phyloP scores from a whole-genome alignment of 2,888 invertebrate genomes.

The Ormyrus rosae region DNA sequence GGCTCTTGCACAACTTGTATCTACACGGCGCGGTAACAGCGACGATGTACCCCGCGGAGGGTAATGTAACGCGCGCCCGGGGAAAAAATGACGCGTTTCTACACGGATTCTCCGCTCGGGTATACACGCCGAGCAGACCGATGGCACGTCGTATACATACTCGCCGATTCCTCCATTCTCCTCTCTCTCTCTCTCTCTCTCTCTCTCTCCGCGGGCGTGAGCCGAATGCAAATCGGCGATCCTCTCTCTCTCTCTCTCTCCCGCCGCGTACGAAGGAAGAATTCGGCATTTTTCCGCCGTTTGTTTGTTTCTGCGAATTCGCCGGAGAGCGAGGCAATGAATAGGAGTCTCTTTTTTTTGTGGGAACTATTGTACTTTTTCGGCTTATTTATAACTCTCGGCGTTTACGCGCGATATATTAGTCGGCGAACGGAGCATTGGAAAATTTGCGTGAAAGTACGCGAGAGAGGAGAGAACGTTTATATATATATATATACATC shows the following conservation, averaged over 20 bases:
- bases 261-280: conserved; percentile 3
- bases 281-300: conserved; percentile 14
- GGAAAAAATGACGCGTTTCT: conserved; percentile 8
- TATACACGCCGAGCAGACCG: background rate
- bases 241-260: background rate
- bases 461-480: too few species aligned
- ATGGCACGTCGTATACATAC: conserved; percentile 21
- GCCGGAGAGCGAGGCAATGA: background rate
- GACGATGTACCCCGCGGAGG: background rate
- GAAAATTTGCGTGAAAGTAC: too few species aligned
- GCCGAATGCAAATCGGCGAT: conserved; percentile 27
- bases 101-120: background rate
- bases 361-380: background rate
- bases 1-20: too few species aligned
- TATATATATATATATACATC: too few species aligned
- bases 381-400: background rate
- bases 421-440: background rate
- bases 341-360: too few species aligned
- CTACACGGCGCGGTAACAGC: too few species aligned
- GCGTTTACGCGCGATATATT: background rate
- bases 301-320: conserved; percentile 11
- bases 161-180: background rate
- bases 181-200: conserved; percentile 14
- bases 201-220: conserved; percentile 19
- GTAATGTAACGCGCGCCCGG: too few species aligned